Conservation (phyloP, 2,113 vertebrate genomes). For the Rhagologus leucostigma region DNA sequence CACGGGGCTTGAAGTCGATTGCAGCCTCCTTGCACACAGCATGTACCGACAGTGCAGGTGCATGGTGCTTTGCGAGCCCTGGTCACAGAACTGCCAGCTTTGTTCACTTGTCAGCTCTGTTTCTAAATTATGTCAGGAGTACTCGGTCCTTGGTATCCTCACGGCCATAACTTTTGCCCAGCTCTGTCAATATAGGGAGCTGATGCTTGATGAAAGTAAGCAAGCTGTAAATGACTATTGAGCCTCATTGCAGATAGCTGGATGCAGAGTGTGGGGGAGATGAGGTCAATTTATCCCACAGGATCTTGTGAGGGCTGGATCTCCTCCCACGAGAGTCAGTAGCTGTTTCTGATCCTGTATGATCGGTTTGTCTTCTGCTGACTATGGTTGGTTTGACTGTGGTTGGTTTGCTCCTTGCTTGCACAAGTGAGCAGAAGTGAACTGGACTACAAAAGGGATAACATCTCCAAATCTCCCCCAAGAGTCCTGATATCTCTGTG, state of each 20-base stretch:
- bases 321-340: background rate
- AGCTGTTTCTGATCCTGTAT: background rate
- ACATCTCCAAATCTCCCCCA: background rate
- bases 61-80: background rate
- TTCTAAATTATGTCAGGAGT: background rate
- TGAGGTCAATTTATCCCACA: background rate
- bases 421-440: background rate
- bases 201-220: background rate
- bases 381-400: background rate
- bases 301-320: background rate
- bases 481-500: background rate
- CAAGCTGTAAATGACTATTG: background rate
- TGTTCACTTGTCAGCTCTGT: background rate
- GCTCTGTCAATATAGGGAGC: background rate
- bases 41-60: background rate
- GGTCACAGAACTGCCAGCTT: background rate
- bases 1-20: rapidly evolving
- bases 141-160: background rate
- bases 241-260: background rate
- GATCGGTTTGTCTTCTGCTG: background rate
- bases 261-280: background rate
- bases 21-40: background rate
- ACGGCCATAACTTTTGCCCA: background rate
- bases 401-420: background rate
- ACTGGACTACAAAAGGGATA: background rate